phyloP scores from a whole-genome alignment of 1,140 invertebrate species.

The Apis laboriosa region DNA sequence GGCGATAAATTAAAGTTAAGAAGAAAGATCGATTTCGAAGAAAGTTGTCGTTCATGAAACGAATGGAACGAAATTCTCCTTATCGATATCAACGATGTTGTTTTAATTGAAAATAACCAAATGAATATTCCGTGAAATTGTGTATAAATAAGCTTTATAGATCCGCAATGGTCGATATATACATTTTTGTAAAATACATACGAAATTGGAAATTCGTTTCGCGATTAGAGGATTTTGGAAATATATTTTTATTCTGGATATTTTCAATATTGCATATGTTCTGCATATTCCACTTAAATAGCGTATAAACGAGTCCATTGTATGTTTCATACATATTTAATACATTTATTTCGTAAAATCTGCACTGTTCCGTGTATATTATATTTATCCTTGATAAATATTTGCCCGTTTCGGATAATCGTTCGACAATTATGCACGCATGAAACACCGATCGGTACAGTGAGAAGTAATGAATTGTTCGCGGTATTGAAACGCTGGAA shows the following conservation, averaged over 20 bases:
- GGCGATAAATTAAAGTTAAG: too few species aligned
- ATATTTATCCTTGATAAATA: constrained; percentile 9
- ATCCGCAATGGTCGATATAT: too few species aligned
- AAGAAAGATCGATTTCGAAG: too few species aligned
- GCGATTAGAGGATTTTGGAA: neutral
- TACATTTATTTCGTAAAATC: constrained; percentile 9
- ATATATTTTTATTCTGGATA: constrained; percentile 8
- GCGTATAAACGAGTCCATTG: neutral
- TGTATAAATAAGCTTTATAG: neutral
- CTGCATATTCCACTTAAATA: neutral
- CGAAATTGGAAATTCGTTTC: neutral
- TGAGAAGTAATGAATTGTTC: neutral
- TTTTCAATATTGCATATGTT: constrained; percentile 9
- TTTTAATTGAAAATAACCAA: too few species aligned
- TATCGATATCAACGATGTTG: too few species aligned
- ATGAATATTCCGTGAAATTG: neutral
- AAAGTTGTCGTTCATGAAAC: too few species aligned
- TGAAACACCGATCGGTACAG: neutral
- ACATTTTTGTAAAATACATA: neutral
- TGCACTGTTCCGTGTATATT: neutral
- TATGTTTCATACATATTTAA: constrained; percentile 16
- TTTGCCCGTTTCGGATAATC: constrained; percentile 5
- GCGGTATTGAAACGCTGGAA: neutral
- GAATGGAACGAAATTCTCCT: too few species aligned
- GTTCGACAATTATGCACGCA: neutral